phyloP scores from a whole-genome alignment of 2,113 vertebrate species.

The Sorex araneus region DNA sequence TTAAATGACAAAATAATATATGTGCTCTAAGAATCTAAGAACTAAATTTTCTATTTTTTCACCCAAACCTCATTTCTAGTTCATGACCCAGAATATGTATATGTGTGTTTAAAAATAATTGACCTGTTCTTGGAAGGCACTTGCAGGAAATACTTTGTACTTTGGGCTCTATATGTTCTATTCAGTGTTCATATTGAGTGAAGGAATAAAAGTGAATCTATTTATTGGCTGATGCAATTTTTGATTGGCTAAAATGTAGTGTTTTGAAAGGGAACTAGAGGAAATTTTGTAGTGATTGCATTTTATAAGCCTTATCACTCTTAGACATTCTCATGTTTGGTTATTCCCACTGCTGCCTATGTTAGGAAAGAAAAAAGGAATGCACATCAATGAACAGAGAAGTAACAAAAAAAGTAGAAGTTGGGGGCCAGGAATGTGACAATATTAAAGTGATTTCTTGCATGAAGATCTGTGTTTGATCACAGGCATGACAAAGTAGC shows the following conservation, averaged over 20 bases:
- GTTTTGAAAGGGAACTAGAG: neutral
- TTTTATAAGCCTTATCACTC: neutral
- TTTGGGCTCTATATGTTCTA: neutral
- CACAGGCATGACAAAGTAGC: too few species aligned
- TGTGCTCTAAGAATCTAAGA: neutral
- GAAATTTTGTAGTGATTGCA: neutral
- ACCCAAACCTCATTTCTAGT: conserved; percentile 14
- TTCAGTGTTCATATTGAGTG: neutral
- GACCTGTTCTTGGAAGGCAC: conserved; percentile 35
- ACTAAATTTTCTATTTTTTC: conserved; percentile 50
- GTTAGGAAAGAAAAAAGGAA: neutral
- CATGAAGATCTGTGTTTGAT: too few species aligned
- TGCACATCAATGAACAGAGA: too few species aligned
- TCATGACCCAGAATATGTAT: conserved; percentile 18
- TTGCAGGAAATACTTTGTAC: conserved; percentile 15
- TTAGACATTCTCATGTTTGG: neutral
- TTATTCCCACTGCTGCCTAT: neutral
- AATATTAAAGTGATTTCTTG: too few species aligned
- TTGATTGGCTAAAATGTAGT: conserved; percentile 10
- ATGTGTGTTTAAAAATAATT: conserved; percentile 25
- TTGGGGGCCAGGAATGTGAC: too few species aligned
- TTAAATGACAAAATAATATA: neutral
- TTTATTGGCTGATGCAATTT: conserved; percentile 40
- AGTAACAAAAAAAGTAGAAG: too few species aligned
- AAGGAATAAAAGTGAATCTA: neutral